Base-by-base conservation (phyloP, 2,888 invertebrate species). In the Auanema freiburgensis region DNA sequence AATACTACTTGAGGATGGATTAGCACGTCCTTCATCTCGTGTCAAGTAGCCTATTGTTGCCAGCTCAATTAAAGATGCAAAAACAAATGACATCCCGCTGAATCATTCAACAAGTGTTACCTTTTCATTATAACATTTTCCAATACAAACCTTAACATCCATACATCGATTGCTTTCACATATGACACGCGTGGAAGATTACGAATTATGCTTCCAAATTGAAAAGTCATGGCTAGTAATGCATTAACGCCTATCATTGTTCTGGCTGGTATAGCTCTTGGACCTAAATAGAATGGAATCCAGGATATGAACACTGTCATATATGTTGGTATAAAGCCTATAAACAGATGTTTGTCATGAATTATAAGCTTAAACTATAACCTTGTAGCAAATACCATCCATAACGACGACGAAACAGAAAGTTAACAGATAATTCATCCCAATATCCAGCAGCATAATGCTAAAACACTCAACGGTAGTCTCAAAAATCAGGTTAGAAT, bases 301-400 rank as follows among this genome's bases (percentile, higher is more conserved):
- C 83, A 83, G 5, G 80, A 80, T 21, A 84, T 83, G 75, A 83
- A 83, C 1, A 74, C 71, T 6, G 80, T 82, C 76, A 83, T 74
- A 59, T 83, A 83, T 12, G 83, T 83, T 21, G 83, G 83, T 54
- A 84, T 80, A 67, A 80, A 83, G 16, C 80, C 77, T 76, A 16
- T n/a, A 58, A 73, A 60, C 33, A 8, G 14, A 24, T 18, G 6
- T 23, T 21, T 23, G 4, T 52, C 21, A 3, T 40, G 11, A 41
- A n/a, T 2, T 14, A 3, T 10, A 33, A n/a, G 43, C 25, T 18
- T 55, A 12, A 23, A 43, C 4, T 55, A n/a, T 14, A 5, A 65
- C 81, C 83, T 68, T 83, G 83, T 14, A 83, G 67, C 1, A 83
- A 64, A 70, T 83, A 83, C 83, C 83, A 83, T 24, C 83, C 83